A percentile compares a stretch with the other conserved stretches of the same genome.
Evolutionary conservation across 2,888 invertebrate genomes (phyloP).

Genomic region (Exocentrus adspersus): DNA sequence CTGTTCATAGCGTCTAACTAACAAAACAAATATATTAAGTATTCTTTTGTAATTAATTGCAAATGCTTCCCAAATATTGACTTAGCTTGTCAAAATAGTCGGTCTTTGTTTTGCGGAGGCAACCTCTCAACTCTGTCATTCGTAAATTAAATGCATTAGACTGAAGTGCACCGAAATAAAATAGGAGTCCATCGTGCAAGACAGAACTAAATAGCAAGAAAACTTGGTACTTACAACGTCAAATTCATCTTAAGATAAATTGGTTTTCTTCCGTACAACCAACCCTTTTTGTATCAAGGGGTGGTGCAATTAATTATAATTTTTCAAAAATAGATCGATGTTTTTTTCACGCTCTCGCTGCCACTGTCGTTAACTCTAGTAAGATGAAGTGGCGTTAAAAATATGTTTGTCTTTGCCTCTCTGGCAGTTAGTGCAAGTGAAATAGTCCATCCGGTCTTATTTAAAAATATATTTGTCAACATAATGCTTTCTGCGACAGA

Average conservation of each 20-base stretch:
- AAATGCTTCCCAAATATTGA: too few relatives aligned
- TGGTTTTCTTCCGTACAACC: background rate
- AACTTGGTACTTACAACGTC: background rate
- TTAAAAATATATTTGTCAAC: slow-evolving; percentile 24
- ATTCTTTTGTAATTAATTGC: too few relatives aligned
- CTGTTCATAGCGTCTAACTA: too few relatives aligned
- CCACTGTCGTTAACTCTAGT: slow-evolving; percentile 10
- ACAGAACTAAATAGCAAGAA: too few relatives aligned
- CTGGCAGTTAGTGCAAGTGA: slow-evolving; percentile 11
- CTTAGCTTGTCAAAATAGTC: too few relatives aligned
- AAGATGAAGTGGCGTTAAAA: slow-evolving; percentile 20
- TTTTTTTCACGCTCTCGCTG: slow-evolving; percentile 3
- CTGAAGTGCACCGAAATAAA: too few relatives aligned
- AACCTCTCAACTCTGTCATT: too few relatives aligned
- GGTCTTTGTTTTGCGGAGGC: too few relatives aligned
- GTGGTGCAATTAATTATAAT: background rate
- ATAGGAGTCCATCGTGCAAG: too few relatives aligned
- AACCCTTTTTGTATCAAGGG: background rate
- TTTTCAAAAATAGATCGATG: slow-evolving; percentile 13
- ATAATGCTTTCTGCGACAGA: background rate
- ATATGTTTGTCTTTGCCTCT: slow-evolving; percentile 16
- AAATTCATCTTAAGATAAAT: slow-evolving; percentile 1
- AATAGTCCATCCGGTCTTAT: slow-evolving; percentile 20
- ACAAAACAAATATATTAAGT: too few relatives aligned
- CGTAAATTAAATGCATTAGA: too few relatives aligned